Conservation (phyloP, 2,888 invertebrate genomes). For the Euspilapteryx auroguttella region DNA sequence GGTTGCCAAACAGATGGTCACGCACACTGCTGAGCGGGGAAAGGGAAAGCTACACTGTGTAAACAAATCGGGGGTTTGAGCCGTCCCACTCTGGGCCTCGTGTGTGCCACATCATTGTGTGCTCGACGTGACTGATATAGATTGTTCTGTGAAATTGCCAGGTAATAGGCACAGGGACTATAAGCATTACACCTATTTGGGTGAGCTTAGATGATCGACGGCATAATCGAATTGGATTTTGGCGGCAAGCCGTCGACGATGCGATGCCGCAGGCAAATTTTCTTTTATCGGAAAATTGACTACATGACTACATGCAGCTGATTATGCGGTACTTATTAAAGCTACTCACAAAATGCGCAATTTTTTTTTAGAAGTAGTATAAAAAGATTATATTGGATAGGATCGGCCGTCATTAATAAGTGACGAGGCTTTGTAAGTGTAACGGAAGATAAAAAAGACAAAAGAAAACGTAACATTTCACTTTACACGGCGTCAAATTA, state of each 20-base stretch:
- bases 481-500: too few species aligned
- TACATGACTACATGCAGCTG: too few species aligned
- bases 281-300: too few species aligned
- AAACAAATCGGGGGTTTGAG: conserved; percentile 51
- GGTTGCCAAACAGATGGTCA: conserved; percentile 47
- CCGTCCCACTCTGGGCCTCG: conserved; percentile 44
- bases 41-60: conserved; percentile 60
- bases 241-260: conserved; percentile 19
- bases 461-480: too few species aligned
- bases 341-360: too few species aligned
- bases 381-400: too few species aligned
- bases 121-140: conserved; percentile 45
- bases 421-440: too few species aligned
- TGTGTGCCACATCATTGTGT: conserved; percentile 49
- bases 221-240: conserved; percentile 50
- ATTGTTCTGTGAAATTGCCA: conserved; percentile 61
- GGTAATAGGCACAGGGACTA: conserved; percentile 58
- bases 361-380: too few species aligned
- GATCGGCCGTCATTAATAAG: too few species aligned
- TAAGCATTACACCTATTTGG: conserved; percentile 56
- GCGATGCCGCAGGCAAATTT: conserved; percentile 8
- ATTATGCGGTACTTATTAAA: too few species aligned
- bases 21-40: conserved; percentile 38
- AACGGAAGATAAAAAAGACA: too few species aligned
- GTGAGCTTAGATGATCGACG: conserved; percentile 40